Evolutionary conservation across 1,140 invertebrate genomes (phyloP).

Genomic region (Drosophila melanica): DNA sequence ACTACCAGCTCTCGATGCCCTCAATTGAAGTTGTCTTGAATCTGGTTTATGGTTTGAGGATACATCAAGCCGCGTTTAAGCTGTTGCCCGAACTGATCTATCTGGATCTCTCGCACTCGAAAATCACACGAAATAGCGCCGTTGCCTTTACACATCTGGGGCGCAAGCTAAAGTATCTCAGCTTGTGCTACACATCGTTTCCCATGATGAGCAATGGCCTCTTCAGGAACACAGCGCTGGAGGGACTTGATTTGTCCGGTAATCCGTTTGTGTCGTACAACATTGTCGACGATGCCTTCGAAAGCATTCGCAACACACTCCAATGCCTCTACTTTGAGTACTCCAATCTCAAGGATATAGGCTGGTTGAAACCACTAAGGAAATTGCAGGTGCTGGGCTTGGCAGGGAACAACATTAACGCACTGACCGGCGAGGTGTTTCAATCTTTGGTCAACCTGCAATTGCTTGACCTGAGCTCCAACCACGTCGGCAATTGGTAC

Average conservation of each 20-base stretch:
- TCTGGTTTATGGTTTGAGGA: conserved; percentile 68
- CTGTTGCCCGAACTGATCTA: conserved; percentile 81
- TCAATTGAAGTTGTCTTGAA: conserved; percentile 59
- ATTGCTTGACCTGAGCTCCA: conserved; percentile 85
- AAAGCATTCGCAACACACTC: conserved; percentile 83
- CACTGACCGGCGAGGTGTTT: conserved; percentile 59
- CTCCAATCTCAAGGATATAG: conserved; percentile 79
- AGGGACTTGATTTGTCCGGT: conserved; percentile 85
- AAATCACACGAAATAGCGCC: conserved; percentile 80
- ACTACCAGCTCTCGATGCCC: conserved; percentile 57
- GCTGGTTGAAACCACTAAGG: conserved; percentile 76
- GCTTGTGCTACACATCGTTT: conserved; percentile 85
- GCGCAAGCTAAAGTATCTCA: conserved; percentile 83
- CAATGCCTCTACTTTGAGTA: conserved; percentile 84
- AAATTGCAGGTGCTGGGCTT: conserved; percentile 84
- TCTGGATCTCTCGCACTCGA: conserved; percentile 85
- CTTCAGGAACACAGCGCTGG: conserved; percentile 84
- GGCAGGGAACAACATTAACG: conserved; percentile 84
- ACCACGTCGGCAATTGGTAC: conserved; percentile 85
- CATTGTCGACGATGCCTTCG: conserved; percentile 73
- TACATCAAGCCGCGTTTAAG: conserved; percentile 77
- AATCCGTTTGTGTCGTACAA: conserved; percentile 82
- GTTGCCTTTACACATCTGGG: conserved; percentile 79
- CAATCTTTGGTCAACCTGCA: conserved; percentile 80
- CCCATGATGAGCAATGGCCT: conserved; percentile 69